phyloP scores from a whole-genome alignment of 2,888 invertebrate species.

The Anodontia alba region DNA sequence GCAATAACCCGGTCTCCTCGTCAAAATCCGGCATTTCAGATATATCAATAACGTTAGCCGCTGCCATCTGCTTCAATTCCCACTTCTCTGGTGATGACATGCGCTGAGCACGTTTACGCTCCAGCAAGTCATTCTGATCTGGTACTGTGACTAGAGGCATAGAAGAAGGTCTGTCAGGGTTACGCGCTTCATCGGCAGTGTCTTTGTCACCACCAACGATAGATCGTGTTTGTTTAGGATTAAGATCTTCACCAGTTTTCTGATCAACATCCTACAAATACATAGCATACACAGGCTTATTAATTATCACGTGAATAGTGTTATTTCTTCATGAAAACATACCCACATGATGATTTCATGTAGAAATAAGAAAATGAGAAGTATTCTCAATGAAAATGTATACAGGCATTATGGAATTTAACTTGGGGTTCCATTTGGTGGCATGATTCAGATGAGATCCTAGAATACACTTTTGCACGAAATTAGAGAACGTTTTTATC shows the following conservation, averaged over 20 bases:
- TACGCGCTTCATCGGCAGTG: conserved; percentile 87
- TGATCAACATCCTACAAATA: conserved; percentile 94
- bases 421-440: too few relatives aligned
- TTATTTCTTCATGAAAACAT: too few relatives aligned
- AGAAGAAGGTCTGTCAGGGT: conserved; percentile 95
- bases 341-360: too few relatives aligned
- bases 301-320: too few relatives aligned
- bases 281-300: too few relatives aligned
- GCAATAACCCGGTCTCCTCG: conserved; percentile 96
- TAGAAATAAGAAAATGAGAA: too few relatives aligned
- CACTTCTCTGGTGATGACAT: conserved; percentile 98
- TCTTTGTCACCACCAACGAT: conserved; percentile 79
- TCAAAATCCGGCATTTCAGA: conserved; percentile 99
- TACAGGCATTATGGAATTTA: too few relatives aligned
- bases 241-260: conserved; percentile 96
- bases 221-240: conserved; percentile 87
- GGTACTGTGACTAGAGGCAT: conserved; percentile 86
- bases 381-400: too few relatives aligned
- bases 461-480: too few relatives aligned
- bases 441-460: too few relatives aligned
- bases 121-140: conserved; percentile 72
- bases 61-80: conserved; percentile 99
- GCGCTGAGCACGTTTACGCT: conserved; percentile 84
- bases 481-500: too few relatives aligned
- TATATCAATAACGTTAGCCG: conserved; percentile 95